These are phyloP conservation scores for Nanger granti DNA, from an alignment of 2,113 vertebrate species.

Conservation along the genomic window DNA sequence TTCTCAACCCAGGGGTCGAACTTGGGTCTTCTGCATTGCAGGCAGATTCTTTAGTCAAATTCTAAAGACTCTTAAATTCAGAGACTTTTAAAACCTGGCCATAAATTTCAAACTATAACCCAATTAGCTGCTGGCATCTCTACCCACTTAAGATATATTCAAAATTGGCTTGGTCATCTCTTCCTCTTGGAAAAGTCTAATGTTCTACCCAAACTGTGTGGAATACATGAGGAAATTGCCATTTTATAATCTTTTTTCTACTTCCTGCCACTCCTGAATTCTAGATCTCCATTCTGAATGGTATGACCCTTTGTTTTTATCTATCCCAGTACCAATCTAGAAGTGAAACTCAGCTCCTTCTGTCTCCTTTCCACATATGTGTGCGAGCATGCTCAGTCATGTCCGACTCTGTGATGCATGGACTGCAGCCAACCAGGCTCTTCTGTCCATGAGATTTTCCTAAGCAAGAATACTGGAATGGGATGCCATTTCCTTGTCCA, in stretches of 20 bases:
- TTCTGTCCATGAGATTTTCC: not conserved
- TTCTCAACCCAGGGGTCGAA: not conserved
- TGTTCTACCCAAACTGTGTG: not conserved
- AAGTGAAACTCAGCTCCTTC: not conserved
- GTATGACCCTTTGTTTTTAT: not conserved
- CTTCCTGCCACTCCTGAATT: not conserved
- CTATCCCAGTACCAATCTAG: not conserved
- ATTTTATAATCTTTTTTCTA: not conserved
- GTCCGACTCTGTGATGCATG: not conserved
- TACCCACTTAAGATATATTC: not conserved
- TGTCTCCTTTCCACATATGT: not conserved
- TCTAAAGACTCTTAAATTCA: not conserved
- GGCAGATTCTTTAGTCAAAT: not conserved
- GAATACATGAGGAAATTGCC: not conserved
- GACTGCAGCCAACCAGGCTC: not conserved
- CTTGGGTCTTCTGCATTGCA: not conserved
- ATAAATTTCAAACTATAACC: not conserved
- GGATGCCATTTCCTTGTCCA: not conserved
- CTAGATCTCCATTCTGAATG: not conserved
- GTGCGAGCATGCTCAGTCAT: not conserved
- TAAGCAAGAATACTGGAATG: not conserved
- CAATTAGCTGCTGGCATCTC: not conserved
- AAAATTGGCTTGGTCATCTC: not conserved
- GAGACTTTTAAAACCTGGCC: not conserved
- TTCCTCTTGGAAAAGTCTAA: not conserved